phyloP scores from a whole-genome alignment of 2,113 vertebrate species.

The Pluvianellus socialis region DNA sequence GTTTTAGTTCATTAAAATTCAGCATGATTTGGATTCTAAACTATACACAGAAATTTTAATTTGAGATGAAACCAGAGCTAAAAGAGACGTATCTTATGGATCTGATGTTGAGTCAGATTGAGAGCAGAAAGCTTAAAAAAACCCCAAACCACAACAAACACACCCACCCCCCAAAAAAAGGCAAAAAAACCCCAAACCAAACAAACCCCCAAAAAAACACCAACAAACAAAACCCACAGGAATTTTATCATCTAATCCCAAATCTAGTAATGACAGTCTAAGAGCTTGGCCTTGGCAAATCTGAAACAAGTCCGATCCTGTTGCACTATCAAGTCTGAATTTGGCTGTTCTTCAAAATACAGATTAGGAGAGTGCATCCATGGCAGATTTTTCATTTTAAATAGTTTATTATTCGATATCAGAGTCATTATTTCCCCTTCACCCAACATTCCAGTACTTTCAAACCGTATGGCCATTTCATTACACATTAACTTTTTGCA shows the following conservation, averaged over 20 bases:
- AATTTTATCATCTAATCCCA: background rate
- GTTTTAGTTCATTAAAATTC: background rate
- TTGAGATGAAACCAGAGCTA: background rate
- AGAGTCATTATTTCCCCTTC: background rate
- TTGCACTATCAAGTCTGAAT: background rate
- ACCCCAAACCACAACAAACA: background rate
- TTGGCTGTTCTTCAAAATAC: background rate
- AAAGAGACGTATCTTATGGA: background rate
- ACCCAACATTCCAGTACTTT: background rate
- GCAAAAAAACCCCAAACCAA: background rate
- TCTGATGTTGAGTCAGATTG: background rate
- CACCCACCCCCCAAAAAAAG: too few relatives aligned
- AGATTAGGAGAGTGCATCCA: background rate
- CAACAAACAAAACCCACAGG: background rate
- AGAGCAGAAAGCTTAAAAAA: background rate
- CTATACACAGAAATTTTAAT: background rate
- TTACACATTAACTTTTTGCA: background rate
- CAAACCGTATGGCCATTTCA: rapidly evolving
- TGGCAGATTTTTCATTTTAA: background rate
- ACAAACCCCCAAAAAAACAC: too few relatives aligned
- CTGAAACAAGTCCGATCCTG: background rate
- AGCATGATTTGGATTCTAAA: background rate
- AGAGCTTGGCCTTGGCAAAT: background rate
- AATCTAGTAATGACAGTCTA: background rate
- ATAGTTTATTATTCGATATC: background rate